phyloP scores from a whole-genome alignment of 2,113 vertebrate species.

The Tautogolabrus adspersus region DNA sequence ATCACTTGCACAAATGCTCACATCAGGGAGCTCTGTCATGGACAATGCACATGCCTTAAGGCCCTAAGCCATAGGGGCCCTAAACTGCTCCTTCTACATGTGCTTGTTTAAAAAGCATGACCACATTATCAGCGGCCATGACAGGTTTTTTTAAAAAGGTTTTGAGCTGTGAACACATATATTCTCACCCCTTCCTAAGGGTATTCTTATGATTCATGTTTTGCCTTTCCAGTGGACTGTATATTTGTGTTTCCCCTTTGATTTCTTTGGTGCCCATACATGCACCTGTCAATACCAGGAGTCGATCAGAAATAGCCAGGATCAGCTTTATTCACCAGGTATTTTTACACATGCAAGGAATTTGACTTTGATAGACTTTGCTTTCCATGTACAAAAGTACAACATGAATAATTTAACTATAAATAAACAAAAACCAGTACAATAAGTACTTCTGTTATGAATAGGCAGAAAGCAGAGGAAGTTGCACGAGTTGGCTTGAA shows the following conservation, averaged over 20 bases:
- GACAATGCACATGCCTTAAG: slow-evolving; percentile 22
- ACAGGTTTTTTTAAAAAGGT: background rate
- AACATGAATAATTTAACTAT: no score
- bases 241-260: background rate
- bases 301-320: background rate
- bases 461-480: no score
- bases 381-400: no score
- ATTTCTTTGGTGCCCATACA: background rate
- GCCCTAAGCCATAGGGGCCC: background rate
- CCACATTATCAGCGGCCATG: background rate
- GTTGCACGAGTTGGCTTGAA: no score
- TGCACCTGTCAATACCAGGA: background rate
- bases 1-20: slow-evolving; percentile 18
- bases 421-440: no score
- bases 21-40: slow-evolving; percentile 14
- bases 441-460: no score
- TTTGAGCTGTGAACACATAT: background rate
- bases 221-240: background rate
- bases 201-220: slow-evolving; percentile 7
- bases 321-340: no score
- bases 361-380: no score
- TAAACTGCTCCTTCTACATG: slow-evolving; percentile 14
- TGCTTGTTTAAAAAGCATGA: slow-evolving; percentile 17
- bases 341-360: no score
- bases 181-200: background rate